Evolutionary conservation across 2,888 invertebrate genomes (phyloP).

Genomic region (Thelaira solivaga): DNA sequence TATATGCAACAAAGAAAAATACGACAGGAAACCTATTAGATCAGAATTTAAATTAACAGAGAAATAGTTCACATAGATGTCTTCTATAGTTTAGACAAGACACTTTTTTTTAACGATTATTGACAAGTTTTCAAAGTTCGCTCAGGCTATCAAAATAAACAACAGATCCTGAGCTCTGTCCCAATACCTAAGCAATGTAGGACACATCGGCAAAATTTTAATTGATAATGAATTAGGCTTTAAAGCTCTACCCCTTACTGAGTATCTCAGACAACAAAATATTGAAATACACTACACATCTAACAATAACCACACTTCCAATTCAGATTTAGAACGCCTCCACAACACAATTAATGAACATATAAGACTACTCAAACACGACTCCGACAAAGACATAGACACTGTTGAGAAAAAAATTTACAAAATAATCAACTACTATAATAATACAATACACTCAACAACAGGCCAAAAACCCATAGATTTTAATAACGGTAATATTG

Average conservation of each 20-base stretch:
- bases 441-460: constrained; percentile 6
- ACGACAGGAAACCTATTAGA: constrained; percentile 14
- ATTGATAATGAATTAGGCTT: constrained; percentile 61
- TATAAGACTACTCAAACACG: constrained; percentile 55
- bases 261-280: constrained; percentile 48
- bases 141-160: constrained; percentile 15
- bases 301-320: constrained; percentile 57
- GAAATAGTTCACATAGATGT: constrained; percentile 5
- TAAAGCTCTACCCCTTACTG: constrained; percentile 53
- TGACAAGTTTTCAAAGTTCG: constrained; percentile 33
- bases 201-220: constrained; percentile 49
- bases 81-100: constrained; percentile 20
- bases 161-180: constrained; percentile 44
- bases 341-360: constrained; percentile 63
- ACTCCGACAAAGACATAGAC: constrained; percentile 46
- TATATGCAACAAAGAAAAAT: constrained; percentile 22
- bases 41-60: background rate
- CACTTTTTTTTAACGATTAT: constrained; percentile 30
- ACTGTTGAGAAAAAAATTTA: constrained; percentile 48
- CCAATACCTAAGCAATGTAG: constrained; percentile 53
- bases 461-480: background rate
- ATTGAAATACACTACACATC: constrained; percentile 59
- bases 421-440: constrained; percentile 36
- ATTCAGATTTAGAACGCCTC: constrained; percentile 59
- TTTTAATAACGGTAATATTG: constrained; percentile 7